Conservation (phyloP, 23 tunicate genomes). For the Botrylloides violaceus region DNA sequence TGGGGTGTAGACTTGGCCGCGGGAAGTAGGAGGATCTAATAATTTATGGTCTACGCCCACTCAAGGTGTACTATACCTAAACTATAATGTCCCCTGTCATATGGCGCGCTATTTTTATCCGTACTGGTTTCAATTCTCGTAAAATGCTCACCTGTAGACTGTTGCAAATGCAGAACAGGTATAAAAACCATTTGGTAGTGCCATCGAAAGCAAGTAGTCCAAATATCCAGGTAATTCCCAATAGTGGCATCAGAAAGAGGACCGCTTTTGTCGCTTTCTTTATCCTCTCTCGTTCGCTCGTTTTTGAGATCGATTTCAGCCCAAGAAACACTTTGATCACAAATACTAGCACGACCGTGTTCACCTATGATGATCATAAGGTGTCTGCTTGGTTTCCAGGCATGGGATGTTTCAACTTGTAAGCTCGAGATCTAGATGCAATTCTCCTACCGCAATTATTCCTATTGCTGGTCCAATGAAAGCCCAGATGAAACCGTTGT, state of each 20-base stretch:
- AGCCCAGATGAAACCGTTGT: slow-evolving; percentile 79
- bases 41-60: too few species aligned
- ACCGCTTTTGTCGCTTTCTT: slow-evolving; percentile 55
- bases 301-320: slow-evolving; percentile 64
- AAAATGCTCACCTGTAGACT: slow-evolving; percentile 84
- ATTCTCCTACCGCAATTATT: slow-evolving; percentile 40
- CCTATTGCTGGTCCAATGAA: slow-evolving; percentile 93
- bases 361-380: slow-evolving; percentile 10
- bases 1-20: not conserved
- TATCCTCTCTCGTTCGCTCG: slow-evolving; percentile 49
- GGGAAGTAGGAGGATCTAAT: too few species aligned
- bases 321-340: slow-evolving; percentile 67
- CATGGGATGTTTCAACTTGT: too few species aligned
- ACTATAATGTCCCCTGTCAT: too few species aligned
- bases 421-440: too few species aligned
- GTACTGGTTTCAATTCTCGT: too few species aligned
- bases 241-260: slow-evolving; percentile 60
- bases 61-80: too few species aligned
- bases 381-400: too few species aligned
- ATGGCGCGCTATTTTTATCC: too few species aligned
- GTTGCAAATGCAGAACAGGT: slow-evolving; percentile 66
- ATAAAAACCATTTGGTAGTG: slow-evolving; percentile 85
- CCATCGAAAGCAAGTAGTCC: slow-evolving; percentile 70
- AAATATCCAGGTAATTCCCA: slow-evolving; percentile 87
- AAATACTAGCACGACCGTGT: slow-evolving; percentile 43